Percentiles rank a stretch among this genome's conserved stretches.
Conservation (phyloP, 2,797 vertebrate genomes). For the Alauda arvensis region DNA sequence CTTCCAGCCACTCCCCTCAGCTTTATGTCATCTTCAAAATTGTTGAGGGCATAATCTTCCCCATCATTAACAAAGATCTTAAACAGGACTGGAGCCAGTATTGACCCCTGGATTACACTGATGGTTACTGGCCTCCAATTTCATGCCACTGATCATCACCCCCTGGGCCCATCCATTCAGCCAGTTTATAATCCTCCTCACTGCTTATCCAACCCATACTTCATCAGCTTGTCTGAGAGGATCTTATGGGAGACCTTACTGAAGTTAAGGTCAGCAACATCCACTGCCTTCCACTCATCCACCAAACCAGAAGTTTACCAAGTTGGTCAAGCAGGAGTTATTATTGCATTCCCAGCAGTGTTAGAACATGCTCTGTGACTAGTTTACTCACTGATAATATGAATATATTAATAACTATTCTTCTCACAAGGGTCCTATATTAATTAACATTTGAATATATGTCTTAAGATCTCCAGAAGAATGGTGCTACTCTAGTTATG, state of each 20-base stretch:
- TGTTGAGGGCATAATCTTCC: not conserved
- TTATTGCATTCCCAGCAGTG: not conserved
- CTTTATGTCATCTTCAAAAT: not conserved
- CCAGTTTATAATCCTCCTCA: not conserved
- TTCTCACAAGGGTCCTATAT: not conserved
- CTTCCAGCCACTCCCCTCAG: not conserved
- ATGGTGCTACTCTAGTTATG: not conserved
- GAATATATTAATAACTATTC: not conserved
- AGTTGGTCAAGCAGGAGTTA: not conserved
- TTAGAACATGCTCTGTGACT: not conserved
- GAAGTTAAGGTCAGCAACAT: not conserved
- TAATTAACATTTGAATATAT: not conserved
- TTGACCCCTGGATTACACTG: not conserved
- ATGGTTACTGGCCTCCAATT: not conserved
- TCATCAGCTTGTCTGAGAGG: not conserved
- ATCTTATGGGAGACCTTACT: not conserved
- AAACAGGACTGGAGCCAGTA: too few species aligned
- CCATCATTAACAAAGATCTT: not conserved
- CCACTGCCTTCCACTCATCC: not conserved
- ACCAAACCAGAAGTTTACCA: not conserved
- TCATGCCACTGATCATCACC: not conserved
- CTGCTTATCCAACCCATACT: not conserved
- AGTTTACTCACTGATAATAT: not conserved
- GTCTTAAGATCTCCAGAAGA: not conserved
- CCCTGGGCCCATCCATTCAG: not conserved